Conservation (phyloP, 1,140 invertebrate species). For the Daktulosphaira vitifoliae region DNA sequence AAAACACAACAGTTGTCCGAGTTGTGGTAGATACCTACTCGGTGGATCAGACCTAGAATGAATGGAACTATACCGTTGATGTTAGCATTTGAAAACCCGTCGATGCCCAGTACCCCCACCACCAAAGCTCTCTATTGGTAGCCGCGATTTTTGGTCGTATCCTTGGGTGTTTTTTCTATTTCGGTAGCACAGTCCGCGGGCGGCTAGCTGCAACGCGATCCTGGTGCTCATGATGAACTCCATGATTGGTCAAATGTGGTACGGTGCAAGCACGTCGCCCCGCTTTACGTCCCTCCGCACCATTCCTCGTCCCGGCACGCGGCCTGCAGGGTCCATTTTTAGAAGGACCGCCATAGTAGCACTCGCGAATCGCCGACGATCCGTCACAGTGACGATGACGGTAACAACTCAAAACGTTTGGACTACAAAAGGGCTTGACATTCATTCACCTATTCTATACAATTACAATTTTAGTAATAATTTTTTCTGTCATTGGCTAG, state of each 20-base stretch:
- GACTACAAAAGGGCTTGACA: too few relatives aligned
- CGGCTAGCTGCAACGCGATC: constrained; percentile 29
- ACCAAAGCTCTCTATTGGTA: not conserved
- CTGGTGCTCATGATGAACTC: constrained; percentile 21
- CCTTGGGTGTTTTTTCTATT: constrained; percentile 24
- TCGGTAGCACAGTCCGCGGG: not conserved
- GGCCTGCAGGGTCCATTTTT: constrained; percentile 18
- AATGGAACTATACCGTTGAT: constrained; percentile 2
- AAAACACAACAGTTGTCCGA: constrained; percentile 1
- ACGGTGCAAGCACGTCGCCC: not conserved
- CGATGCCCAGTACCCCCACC: not conserved
- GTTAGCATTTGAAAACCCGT: constrained; percentile 26
- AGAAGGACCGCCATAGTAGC: constrained; percentile 17
- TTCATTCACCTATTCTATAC: too few relatives aligned
- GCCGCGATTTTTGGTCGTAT: not conserved
- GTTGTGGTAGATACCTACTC: constrained; percentile 24
- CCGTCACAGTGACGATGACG: not conserved
- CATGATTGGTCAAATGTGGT: constrained; percentile 27
- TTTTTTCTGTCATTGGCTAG: too few relatives aligned
- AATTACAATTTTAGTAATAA: too few relatives aligned
- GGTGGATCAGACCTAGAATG: constrained; percentile 31
- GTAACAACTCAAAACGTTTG: too few relatives aligned
- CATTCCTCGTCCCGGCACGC: not conserved
- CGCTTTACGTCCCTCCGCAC: not conserved
- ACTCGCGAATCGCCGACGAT: not conserved